Base-by-base conservation (phyloP, 2,888 invertebrate species). In the Caenorhabditis imperialis region DNA sequence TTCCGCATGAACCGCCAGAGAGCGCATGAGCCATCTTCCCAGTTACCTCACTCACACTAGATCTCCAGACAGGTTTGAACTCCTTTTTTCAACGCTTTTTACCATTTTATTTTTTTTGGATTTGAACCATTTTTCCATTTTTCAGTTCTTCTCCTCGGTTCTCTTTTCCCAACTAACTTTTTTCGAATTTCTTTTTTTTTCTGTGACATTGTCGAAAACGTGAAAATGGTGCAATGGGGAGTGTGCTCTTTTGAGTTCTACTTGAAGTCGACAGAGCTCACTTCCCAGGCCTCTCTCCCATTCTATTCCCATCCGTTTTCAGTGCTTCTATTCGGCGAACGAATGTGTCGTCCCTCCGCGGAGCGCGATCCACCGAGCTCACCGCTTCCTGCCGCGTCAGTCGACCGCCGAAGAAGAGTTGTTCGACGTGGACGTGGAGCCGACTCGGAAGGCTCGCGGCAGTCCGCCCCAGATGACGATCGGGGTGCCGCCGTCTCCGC, bases 301-400 rank as follows among this genome's bases (percentile, higher is more conserved):
- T 22, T 44, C 10, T 54, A 14, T 38, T 18, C 20, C 2, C 27
- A 12, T 12, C 45, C 16, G 10, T 72, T 30, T 72, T 72, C 72
- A 72, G 72, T 72, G 72, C 54, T 72, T 23, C 72, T 72, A 55
- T 72, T 72, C 38, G 63, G 72, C 47, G 72, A 72, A 48, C 63
- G 61, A 62, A 72, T 72, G 72, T 72, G 53, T 30, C 44, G 44
- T 45, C 38, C 51, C 51, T 51, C 53, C 61, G 67, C 67, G 57
- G 42, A 57, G 25, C 47, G 40, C 35, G 35, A 50, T 44, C 33
- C 30, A 30, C 30, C 67, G 67, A 67, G 48, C 58, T 53, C 72
- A 63, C 35, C 72, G 57, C 20, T 58, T 44, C 18, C 73, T 73
- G 20, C 65, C 58, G 25, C 73, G 65, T 33, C 73, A 73, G 25